These are phyloP conservation scores for Lycaon pictus DNA, from an alignment of 2,113 vertebrate species.

Conservation along the genomic window DNA sequence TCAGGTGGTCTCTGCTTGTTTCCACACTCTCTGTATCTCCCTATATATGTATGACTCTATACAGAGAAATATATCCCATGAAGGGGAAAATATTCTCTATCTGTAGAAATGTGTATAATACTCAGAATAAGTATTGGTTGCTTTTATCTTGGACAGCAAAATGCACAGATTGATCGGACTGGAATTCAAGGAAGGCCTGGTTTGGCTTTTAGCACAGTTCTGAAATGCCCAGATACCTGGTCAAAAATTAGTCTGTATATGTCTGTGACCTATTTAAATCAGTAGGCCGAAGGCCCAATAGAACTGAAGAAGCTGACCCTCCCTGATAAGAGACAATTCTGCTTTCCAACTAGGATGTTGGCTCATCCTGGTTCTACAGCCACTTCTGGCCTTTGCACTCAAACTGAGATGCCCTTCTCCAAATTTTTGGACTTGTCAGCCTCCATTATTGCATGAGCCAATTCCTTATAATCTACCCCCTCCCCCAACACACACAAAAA, in stretches of 20 bases:
- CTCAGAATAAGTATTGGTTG: not conserved
- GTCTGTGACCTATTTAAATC: not conserved
- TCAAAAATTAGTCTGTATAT: not conserved
- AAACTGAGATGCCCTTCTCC: not conserved
- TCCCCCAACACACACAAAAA: not conserved
- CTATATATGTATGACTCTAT: not conserved
- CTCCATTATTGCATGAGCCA: not conserved
- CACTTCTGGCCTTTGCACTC: not conserved
- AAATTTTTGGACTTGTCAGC: not conserved
- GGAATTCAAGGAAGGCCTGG: not conserved
- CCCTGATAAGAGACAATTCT: not conserved
- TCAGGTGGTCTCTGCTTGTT: not conserved
- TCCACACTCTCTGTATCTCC: not conserved
- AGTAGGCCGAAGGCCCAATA: not conserved
- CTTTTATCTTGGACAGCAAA: not conserved
- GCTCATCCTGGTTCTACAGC: not conserved
- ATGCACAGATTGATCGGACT: not conserved
- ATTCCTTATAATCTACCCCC: not conserved
- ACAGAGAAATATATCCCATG: not conserved
- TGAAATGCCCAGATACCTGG: not conserved
- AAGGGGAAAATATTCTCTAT: not conserved
- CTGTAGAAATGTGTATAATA: not conserved
- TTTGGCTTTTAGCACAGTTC: not conserved
- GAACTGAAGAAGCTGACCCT: not conserved
- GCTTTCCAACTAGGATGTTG: not conserved